Conservation (phyloP, 2,888 invertebrate genomes). For the Meandrusa payeni region DNA sequence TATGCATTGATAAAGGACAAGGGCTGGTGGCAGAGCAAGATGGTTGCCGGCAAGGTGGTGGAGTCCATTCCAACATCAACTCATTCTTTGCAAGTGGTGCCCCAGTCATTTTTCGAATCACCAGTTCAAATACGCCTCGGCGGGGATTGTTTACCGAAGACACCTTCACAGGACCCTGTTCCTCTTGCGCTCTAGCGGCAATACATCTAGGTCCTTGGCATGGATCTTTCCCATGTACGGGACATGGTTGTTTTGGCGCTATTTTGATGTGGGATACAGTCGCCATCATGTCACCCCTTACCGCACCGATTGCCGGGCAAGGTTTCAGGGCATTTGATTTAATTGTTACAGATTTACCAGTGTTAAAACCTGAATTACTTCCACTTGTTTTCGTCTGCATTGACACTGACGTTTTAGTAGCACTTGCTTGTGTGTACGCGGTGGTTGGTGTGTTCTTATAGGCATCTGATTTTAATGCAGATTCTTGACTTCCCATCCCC, state of each 20-base stretch:
- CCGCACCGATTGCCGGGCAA: constrained; percentile 39
- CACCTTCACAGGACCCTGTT: constrained; percentile 57
- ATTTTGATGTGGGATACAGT: constrained; percentile 65
- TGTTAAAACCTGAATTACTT: constrained; percentile 36
- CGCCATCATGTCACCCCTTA: constrained; percentile 54
- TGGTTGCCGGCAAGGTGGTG: constrained; percentile 51
- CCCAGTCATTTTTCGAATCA: constrained; percentile 61
- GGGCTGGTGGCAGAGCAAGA: constrained; percentile 37
- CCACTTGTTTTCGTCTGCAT: constrained; percentile 40
- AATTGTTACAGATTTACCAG: constrained; percentile 49
- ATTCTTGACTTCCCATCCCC: constrained; percentile 54
- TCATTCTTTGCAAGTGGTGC: constrained; percentile 69
- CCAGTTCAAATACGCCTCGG: constrained; percentile 68
- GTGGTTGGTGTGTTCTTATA: constrained; percentile 27
- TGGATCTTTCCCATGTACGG: constrained; percentile 50
- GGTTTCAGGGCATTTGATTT: constrained; percentile 40
- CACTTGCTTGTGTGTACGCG: constrained; percentile 15
- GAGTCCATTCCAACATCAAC: constrained; percentile 71
- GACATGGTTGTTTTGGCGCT: constrained; percentile 55
- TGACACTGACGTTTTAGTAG: constrained; percentile 25
- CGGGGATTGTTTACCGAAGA: constrained; percentile 58
- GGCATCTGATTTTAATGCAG: constrained; percentile 31
- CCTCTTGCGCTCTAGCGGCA: constrained; percentile 41
- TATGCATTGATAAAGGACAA: constrained; percentile 35
- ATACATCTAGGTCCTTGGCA: constrained; percentile 63